Base-by-base conservation (phyloP, 2,113 vertebrate species). In the Psittacara wagleri region DNA sequence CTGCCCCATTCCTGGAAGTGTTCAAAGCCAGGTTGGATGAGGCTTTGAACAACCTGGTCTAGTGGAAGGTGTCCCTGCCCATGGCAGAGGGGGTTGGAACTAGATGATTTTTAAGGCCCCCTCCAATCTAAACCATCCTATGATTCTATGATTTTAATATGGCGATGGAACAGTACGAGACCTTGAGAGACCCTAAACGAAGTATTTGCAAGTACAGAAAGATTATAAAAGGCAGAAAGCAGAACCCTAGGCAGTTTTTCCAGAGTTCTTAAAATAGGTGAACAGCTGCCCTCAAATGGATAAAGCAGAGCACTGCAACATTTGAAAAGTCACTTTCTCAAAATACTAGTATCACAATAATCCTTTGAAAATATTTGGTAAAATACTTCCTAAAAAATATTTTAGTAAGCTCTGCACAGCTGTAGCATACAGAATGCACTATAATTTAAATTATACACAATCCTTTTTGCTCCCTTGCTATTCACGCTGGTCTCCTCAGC, bases 261-360 rank as follows among this genome's bases (percentile, higher is more conserved):
- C 19, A 41, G 43, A 52, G 41, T 11, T 86, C 75, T 72, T 66
- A 94, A 89, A 10, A 86, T 62, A 0, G 27, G 97, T 95, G 81
- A 97, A 67, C 64, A 96, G 85, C 96, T 97, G 98, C 98, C 97
- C 97, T 98, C 97, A 96, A 88, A 98, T 94, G 98, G 98, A 96
- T 33, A 92, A 68, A 81, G 61, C 2, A 8, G 83, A 86, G 90
- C 39, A 98, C 9, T 98, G 86, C 97, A 97, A 80, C 66, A 24
- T 59, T 57, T 87, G 39, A 67, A 29, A 91, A 88, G 22, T 57
- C 41, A 82, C n/a, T 24, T 31, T 41, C 54, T 83, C 52, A 62
- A 69, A 77, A 13, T 31, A 5, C 2, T 1, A 66, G 29, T 19
- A 87, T 35, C 37, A 25, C 41, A 48, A 74, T 14, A 66, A 62